Evolutionary conservation across 1,140 invertebrate genomes (phyloP).

Genomic region (Drosophila obscura): DNA sequence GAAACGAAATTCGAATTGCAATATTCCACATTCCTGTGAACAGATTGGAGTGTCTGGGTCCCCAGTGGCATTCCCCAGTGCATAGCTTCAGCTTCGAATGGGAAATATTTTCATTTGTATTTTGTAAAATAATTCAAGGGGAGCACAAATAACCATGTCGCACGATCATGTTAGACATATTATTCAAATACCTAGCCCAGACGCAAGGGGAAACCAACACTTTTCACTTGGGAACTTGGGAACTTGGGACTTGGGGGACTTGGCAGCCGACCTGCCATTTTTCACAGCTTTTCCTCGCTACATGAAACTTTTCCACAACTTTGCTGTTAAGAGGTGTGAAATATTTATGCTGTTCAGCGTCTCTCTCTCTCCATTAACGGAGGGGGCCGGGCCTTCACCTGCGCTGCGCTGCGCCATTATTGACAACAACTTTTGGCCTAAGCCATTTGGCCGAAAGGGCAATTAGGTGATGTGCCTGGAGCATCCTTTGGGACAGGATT

Average conservation of each 20-base stretch:
- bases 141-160: constrained; percentile 21
- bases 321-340: constrained; percentile 20
- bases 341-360: constrained; percentile 25
- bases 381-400: constrained; percentile 26
- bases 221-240: constrained; percentile 14
- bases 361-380: constrained; percentile 37
- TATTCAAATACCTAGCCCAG: constrained; percentile 40
- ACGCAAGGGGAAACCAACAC: neutral
- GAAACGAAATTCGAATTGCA: constrained; percentile 39
- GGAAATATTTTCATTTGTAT: neutral
- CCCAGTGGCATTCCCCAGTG: constrained; percentile 19
- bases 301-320: constrained; percentile 36
- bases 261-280: constrained; percentile 4
- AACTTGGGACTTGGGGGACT: neutral
- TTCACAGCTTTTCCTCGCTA: constrained; percentile 32
- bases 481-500: constrained; percentile 27
- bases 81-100: constrained; percentile 23
- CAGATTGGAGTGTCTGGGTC: constrained; percentile 26
- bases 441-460: constrained; percentile 42
- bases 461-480: constrained; percentile 49
- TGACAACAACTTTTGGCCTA: constrained; percentile 32
- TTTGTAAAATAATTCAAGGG: neutral
- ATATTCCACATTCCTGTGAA: constrained; percentile 49
- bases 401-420: constrained; percentile 25
- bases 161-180: constrained; percentile 36